A percentile compares a stretch with the other conserved stretches of the same genome.
These are phyloP conservation scores for Argopecten irradians DNA, from an alignment of 1,140 invertebrate genomes.

Conservation along the genomic window DNA sequence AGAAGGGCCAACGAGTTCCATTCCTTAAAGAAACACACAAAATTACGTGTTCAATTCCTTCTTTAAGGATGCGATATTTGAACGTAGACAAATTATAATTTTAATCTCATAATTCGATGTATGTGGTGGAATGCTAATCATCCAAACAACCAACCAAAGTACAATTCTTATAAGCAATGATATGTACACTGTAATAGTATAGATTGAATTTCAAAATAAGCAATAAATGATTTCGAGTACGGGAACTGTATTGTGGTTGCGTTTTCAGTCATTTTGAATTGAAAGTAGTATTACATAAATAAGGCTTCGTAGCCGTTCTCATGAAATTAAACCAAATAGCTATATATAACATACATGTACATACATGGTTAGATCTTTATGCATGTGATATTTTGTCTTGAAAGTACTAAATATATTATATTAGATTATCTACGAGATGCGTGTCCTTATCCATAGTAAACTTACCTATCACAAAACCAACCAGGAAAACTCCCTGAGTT, in stretches of 20 bases:
- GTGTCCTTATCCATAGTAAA: no score
- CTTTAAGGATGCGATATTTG: not conserved
- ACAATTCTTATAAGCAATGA: not conserved
- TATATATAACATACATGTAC: no score
- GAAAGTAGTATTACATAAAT: no score
- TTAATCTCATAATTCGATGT: not conserved
- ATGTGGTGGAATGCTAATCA: not conserved
- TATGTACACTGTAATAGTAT: not conserved
- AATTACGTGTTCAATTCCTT: not conserved
- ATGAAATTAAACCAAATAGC: no score
- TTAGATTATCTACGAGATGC: no score
- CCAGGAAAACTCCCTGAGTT: conserved; percentile 48
- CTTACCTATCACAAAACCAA: conserved; percentile 55
- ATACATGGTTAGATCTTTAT: no score
- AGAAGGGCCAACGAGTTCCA: conserved; percentile 64
- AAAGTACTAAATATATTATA: no score
- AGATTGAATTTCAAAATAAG: not conserved
- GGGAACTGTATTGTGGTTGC: no score
- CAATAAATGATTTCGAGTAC: no score
- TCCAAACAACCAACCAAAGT: not conserved
- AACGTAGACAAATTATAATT: not conserved
- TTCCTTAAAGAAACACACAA: conserved; percentile 39
- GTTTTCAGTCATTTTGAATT: no score
- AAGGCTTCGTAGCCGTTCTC: no score
- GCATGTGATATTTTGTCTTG: not conserved